Evolutionary conservation across 2,113 vertebrate genomes (phyloP).

Genomic region (Elachura formosa): DNA sequence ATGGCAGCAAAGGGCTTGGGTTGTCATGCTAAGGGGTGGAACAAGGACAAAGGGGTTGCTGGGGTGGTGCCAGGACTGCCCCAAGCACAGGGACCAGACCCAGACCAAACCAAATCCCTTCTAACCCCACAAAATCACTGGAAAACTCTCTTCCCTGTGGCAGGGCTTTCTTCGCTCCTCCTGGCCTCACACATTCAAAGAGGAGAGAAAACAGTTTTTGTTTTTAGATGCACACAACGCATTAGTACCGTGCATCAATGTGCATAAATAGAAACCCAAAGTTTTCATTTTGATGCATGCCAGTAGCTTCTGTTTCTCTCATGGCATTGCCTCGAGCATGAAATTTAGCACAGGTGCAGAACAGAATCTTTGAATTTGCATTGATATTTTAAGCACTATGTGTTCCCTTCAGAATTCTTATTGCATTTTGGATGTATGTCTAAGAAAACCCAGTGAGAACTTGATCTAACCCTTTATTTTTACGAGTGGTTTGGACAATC

Average conservation of each 20-base stretch:
- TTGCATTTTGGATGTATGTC: not conserved
- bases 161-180: not conserved
- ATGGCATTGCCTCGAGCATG: not conserved
- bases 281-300: not conserved
- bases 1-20: accelerated
- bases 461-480: not conserved
- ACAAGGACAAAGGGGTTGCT: not conserved
- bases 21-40: not conserved
- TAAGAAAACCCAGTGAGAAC: not conserved
- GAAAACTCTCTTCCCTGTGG: not conserved
- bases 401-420: not conserved
- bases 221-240: not conserved
- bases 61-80: not conserved
- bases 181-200: not conserved
- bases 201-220: not conserved
- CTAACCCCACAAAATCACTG: not conserved
- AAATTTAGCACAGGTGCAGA: not conserved
- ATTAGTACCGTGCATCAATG: not conserved
- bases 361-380: not conserved
- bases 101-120: not conserved
- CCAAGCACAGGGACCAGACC: not conserved
- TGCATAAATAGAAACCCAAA: not conserved
- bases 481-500: not conserved
- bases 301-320: not conserved
- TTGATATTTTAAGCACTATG: not conserved